Evolutionary conservation across 1,140 invertebrate species (phyloP), one percentile per base, ranked within the genome.

Genomic region (Drosophila leontia): DNA sequence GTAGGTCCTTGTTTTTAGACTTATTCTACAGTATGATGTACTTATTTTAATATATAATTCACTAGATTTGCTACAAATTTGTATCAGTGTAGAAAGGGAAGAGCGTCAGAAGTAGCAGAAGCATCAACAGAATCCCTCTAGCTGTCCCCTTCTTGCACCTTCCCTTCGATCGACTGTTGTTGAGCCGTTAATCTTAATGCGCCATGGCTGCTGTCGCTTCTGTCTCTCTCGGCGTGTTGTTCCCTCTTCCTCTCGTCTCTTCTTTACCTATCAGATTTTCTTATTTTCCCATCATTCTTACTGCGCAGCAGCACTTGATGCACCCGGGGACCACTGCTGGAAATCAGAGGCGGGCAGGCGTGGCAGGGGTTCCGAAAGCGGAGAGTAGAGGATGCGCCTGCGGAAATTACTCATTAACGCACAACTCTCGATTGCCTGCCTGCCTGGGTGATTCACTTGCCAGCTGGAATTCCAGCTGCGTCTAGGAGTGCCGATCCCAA

Each of bases 391-490:
- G 80, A 83, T 86, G 83, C 81, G 77, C 77, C 80, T 88, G 62
- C 84, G 84, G 84, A 88, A 88, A 88, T 90, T 90, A 88, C 80
- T 90, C 85, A 88, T 88, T 88, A 88, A 84, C 72, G 82, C 60
- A 59, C 48, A 72, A 70, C 63, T 63, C 48, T 57, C 53, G 47
- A 47, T 47, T 13, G 17, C 35, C 42, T 23, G 45, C 12, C 34
- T 39, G 19, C 13, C 8, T 26, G 68, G 68, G 65, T 68, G 55
- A 63, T 78, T 63, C 79, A 78, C 78, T 81, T 71, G 53, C 53
- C 50, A 64, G 60, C 69, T 75, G 62, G 56, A 78, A 71, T 86
- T 76, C 80, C 57, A 78, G 60, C 78, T 72, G 79, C 56, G 72
- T 53, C 62, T 75, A 67, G 53, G 55, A 75, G 63, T 69, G 58